Percentiles rank a stretch among this genome's conserved stretches.
Evolutionary conservation across 2,797 vertebrate genomes (phyloP).

Genomic region (Aselliscus stoliczkanus): DNA sequence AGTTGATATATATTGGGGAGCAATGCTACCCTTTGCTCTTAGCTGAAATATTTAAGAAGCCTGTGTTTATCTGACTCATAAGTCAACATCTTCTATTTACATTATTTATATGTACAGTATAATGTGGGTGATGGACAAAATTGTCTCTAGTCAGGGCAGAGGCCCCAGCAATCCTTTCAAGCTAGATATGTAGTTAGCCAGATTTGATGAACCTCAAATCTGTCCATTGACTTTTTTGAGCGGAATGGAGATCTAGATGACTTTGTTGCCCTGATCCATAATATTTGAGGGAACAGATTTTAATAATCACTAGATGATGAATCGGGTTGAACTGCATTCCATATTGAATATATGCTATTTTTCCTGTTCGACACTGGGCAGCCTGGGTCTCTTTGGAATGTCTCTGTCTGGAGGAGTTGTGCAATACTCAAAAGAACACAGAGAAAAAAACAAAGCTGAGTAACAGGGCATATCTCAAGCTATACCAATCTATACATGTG

Average conservation of each 20-base stretch:
- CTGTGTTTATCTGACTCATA: not conserved
- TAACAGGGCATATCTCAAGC: not conserved
- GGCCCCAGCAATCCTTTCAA: not conserved
- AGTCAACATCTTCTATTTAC: not conserved
- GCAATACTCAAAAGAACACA: not conserved
- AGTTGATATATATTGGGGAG: not conserved
- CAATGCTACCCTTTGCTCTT: not conserved
- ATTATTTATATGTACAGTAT: not conserved
- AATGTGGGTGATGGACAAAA: not conserved
- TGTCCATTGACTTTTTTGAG: not conserved
- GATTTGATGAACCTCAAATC: not conserved
- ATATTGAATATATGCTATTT: not conserved
- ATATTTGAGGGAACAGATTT: not conserved
- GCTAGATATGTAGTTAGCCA: not conserved
- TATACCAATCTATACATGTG: accelerated
- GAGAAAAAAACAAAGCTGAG: not conserved
- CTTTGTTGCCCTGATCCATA: not conserved
- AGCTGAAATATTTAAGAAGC: not conserved
- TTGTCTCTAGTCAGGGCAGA: not conserved
- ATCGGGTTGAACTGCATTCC: not conserved
- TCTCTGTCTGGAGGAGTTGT: not conserved
- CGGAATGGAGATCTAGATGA: not conserved
- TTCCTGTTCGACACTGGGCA: not conserved
- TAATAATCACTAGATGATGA: not conserved
- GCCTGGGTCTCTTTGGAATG: not conserved